Evolutionary conservation across 2,113 vertebrate species (phyloP).

Genomic region (Hemicordylus capensis): DNA sequence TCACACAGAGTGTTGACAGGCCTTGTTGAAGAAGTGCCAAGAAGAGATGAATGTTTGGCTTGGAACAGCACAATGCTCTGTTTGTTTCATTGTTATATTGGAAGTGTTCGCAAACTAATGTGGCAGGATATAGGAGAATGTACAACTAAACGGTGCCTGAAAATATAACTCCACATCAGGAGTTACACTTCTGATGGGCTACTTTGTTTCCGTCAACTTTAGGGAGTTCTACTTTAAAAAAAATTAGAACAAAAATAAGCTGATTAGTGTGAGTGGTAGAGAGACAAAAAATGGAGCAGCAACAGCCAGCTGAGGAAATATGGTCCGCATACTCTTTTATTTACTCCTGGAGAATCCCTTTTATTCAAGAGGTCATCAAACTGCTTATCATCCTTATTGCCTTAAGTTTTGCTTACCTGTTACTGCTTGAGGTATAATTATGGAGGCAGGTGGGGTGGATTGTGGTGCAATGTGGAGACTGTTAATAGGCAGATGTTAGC

Average conservation of each 20-base stretch:
- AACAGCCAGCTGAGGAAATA: slow-evolving; percentile 45
- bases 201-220: slow-evolving; percentile 61
- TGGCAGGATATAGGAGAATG: slow-evolving; percentile 66
- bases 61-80: slow-evolving; percentile 69
- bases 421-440: not conserved
- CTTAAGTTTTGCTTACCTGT: not conserved
- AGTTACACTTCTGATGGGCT: slow-evolving; percentile 67
- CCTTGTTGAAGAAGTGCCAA: slow-evolving; percentile 64
- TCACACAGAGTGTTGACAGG: slow-evolving; percentile 71
- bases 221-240: slow-evolving; percentile 52
- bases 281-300: slow-evolving; percentile 18
- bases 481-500: not conserved
- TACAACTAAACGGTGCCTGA: slow-evolving; percentile 64
- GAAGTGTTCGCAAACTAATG: slow-evolving; percentile 75
- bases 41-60: slow-evolving; percentile 74
- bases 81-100: slow-evolving; percentile 74
- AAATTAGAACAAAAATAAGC: slow-evolving; percentile 50
- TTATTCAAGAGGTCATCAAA: slow-evolving; percentile 36
- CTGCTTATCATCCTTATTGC: not conserved
- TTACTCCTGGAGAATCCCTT: slow-evolving; percentile 51
- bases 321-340: slow-evolving; percentile 27
- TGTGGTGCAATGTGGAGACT: not conserved
- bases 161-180: slow-evolving; percentile 67
- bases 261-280: slow-evolving; percentile 39
- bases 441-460: not conserved